These are phyloP conservation scores for Melopsittacus undulatus DNA, from an alignment of 2,797 vertebrate genomes.

Conservation along the genomic window DNA sequence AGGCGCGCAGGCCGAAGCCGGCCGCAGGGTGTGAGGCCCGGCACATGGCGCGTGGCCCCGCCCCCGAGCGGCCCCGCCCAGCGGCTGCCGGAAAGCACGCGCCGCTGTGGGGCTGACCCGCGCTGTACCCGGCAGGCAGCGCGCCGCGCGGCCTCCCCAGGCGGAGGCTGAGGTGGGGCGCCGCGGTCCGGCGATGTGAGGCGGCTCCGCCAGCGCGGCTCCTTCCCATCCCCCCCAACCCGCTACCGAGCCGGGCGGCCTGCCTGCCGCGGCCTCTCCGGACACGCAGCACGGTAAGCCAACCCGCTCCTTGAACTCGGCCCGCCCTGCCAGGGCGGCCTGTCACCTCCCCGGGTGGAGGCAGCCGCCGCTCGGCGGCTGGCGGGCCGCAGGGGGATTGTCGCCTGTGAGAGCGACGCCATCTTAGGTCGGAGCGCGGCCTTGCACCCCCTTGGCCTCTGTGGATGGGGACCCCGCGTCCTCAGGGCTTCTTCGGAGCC, in stretches of 20 bases:
- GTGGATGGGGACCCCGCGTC: too few species aligned
- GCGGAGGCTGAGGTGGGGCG: slow-evolving; percentile 34
- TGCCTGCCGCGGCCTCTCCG: neutral
- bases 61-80: neutral
- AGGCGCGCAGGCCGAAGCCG: neutral
- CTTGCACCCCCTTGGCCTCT: neutral
- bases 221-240: slow-evolving; percentile 21
- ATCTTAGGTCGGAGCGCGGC: slow-evolving; percentile 71
- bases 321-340: slow-evolving; percentile 8
- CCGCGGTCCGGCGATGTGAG: slow-evolving; percentile 59
- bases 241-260: neutral
- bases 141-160: slow-evolving; percentile 52
- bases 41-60: slow-evolving; percentile 17
- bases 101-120: slow-evolving; percentile 51
- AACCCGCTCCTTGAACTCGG: neutral
- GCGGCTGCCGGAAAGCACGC: neutral
- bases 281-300: slow-evolving; percentile 53
- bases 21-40: neutral
- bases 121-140: slow-evolving; percentile 78
- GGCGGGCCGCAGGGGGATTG: slow-evolving; percentile 34
- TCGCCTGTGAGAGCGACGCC: slow-evolving; percentile 60
- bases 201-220: slow-evolving; percentile 22
- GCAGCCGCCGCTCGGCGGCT: neutral
- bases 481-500: neutral
- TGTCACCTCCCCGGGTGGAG: neutral